Percentiles rank a stretch among this genome's conserved stretches.
Conservation (phyloP, 2,113 vertebrate species). For the Chunga burmeisteri region DNA sequence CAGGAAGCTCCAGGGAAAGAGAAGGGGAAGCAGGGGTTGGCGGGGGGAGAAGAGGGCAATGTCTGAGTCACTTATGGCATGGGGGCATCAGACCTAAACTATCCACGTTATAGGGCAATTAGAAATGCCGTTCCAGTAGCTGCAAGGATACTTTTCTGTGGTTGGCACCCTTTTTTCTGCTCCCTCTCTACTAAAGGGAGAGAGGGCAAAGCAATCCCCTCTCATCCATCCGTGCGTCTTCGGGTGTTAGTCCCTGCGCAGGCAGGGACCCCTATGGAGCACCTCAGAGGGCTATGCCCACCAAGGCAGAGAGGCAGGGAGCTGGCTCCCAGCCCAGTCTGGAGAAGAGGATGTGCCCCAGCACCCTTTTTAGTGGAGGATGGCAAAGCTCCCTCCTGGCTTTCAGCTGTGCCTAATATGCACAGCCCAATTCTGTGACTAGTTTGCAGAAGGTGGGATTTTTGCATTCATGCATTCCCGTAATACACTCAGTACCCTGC, state of each 20-base stretch:
- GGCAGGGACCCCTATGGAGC: neutral
- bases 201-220: neutral
- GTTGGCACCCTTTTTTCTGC: neutral
- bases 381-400: neutral
- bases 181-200: neutral
- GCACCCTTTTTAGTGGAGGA: neutral
- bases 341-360: neutral
- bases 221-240: neutral
- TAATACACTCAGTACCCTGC: neutral
- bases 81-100: neutral
- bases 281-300: neutral
- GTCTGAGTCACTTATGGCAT: neutral
- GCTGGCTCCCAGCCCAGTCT: neutral
- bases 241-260: fast-evolving
- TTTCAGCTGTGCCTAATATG: neutral
- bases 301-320: neutral
- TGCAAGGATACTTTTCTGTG: neutral
- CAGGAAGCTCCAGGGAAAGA: neutral
- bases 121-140: neutral
- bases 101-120: neutral
- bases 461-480: neutral
- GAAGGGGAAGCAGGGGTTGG: neutral
- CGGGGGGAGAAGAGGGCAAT: neutral
- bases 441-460: neutral
- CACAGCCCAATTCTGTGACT: neutral